Evolutionary conservation across 30 jellyfish, hydroid and myxozoan genomes (phyloP).

Genomic region (Turritopsis dohrnii): DNA sequence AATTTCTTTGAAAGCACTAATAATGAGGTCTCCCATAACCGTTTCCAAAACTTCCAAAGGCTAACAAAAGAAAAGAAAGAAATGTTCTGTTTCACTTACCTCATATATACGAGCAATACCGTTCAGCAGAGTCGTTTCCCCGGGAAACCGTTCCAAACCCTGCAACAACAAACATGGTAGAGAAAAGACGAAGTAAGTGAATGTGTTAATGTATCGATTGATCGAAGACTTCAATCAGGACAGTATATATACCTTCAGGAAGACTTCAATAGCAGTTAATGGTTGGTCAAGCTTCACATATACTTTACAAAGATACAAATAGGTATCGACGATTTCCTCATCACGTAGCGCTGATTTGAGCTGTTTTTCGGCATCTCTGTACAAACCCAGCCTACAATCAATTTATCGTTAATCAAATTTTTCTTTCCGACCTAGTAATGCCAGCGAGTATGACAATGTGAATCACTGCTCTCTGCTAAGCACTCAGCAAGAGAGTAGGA

Average conservation of each 20-base stretch:
- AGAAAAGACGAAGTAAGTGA: not conserved
- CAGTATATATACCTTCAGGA: conserved; percentile 43
- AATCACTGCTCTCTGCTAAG: too few species aligned
- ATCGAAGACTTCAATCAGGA: too few species aligned
- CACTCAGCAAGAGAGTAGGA: too few species aligned
- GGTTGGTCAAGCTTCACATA: conserved; percentile 98
- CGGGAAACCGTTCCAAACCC: conserved; percentile 88
- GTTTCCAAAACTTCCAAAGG: too few species aligned
- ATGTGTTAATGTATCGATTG: not conserved
- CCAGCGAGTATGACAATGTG: too few species aligned
- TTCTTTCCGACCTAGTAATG: too few species aligned
- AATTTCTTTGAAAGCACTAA: too few species aligned
- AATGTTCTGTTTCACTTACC: conserved; percentile 34
- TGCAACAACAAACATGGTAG: not conserved
- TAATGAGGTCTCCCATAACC: too few species aligned
- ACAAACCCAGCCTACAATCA: conserved; percentile 70
- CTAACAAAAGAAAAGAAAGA: not conserved
- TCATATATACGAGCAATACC: conserved; percentile 93
- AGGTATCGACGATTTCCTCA: conserved; percentile 85
- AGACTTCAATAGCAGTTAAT: conserved; percentile 93
- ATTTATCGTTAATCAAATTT: too few species aligned
- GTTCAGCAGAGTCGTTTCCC: conserved; percentile 66
- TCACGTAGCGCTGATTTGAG: conserved; percentile 90
- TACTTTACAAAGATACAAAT: conserved; percentile 82
- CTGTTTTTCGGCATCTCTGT: conserved; percentile 97